These are phyloP conservation scores for Leptinotarsa rubiginosa DNA, from an alignment of 2,888 invertebrate species.

Conservation along the genomic window DNA sequence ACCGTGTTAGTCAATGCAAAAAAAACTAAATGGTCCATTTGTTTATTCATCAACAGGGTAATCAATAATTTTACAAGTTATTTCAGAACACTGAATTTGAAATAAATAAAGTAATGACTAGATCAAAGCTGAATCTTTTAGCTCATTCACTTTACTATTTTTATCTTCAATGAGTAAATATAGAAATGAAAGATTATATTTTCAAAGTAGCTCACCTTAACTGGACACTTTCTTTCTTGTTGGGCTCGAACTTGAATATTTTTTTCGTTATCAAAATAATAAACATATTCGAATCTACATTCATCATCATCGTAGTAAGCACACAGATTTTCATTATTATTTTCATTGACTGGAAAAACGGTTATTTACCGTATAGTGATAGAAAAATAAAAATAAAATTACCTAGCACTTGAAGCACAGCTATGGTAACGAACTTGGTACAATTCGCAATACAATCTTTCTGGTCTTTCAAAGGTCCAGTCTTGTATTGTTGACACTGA, in stretches of 20 bases:
- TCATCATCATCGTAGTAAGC: slow-evolving; percentile 89
- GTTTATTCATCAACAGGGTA: too few species aligned
- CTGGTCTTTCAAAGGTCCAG: slow-evolving; percentile 76
- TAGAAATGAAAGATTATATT: too few species aligned
- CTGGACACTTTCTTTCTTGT: slow-evolving; percentile 87
- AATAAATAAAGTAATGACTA: too few species aligned
- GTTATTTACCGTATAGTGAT: slow-evolving; percentile 7
- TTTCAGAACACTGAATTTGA: too few species aligned
- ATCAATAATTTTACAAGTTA: too few species aligned
- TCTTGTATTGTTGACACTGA: slow-evolving; percentile 89
- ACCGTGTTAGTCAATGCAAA: too few species aligned
- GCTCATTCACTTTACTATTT: too few species aligned
- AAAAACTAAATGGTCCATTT: too few species aligned
- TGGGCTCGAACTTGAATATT: slow-evolving; percentile 81
- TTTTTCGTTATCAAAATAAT: slow-evolving; percentile 79
- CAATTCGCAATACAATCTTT: slow-evolving; percentile 77
- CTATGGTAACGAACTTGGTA: slow-evolving; percentile 73
- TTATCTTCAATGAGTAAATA: too few species aligned
- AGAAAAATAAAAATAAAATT: slow-evolving; percentile 22
- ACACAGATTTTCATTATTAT: slow-evolving; percentile 80
- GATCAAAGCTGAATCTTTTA: too few species aligned
- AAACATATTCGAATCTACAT: slow-evolving; percentile 90
- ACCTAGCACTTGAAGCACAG: slow-evolving; percentile 73
- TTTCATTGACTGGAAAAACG: slow-evolving; percentile 42
- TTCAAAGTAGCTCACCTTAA: slow-evolving; percentile 69